phyloP scores from a whole-genome alignment of 2,797 vertebrate species.

The Epinephelus malabaricus region DNA sequence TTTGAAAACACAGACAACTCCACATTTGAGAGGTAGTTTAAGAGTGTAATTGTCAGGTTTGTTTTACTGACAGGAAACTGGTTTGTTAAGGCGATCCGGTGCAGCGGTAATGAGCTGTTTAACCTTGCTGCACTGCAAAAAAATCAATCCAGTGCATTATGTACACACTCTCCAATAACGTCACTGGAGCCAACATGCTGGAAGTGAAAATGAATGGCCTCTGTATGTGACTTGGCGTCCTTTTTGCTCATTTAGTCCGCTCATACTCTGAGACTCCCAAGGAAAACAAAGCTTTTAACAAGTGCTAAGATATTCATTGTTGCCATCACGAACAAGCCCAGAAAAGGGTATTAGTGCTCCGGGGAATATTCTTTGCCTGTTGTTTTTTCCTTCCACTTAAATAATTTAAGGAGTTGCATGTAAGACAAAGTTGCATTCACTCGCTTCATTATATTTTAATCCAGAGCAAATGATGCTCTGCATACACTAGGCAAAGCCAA shows the following conservation, averaged over 20 bases:
- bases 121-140: conserved; percentile 56
- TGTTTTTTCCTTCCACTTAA: conserved; percentile 75
- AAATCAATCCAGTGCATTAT: conserved; percentile 71
- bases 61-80: conserved; percentile 74
- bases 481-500: conserved; percentile 63
- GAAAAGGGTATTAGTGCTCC: conserved; percentile 74
- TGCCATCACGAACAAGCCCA: conserved; percentile 71
- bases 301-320: conserved; percentile 81
- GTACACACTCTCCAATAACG: conserved; percentile 47
- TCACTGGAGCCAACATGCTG: conserved; percentile 39
- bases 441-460: conserved; percentile 88
- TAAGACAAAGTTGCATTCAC: conserved; percentile 86
- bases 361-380: conserved; percentile 72
- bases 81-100: conserved; percentile 63
- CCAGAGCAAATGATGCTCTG: conserved; percentile 76
- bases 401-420: conserved; percentile 86
- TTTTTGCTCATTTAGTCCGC: conserved; percentile 53
- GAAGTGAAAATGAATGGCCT: conserved; percentile 50
- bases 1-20: conserved; percentile 54
- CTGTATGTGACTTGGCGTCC: conserved; percentile 45
- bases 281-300: conserved; percentile 79
- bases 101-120: conserved; percentile 75
- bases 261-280: conserved; percentile 56
- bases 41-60: conserved; percentile 59
- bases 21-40: conserved; percentile 60